Evolutionary conservation across 1,140 invertebrate genomes (phyloP).

Genomic region (Drosophila saltans): DNA sequence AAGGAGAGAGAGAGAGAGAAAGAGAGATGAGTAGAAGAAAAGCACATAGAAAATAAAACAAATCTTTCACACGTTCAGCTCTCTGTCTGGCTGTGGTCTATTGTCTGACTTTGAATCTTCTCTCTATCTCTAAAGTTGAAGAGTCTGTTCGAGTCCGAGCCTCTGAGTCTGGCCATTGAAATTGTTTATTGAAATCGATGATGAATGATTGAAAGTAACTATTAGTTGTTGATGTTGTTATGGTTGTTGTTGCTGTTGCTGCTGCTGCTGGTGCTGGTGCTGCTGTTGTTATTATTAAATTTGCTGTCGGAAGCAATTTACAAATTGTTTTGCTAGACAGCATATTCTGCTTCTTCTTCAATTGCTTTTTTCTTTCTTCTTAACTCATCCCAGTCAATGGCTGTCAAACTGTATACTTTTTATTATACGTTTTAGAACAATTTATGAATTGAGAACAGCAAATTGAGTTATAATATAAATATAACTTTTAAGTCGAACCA

Average conservation of each 20-base stretch:
- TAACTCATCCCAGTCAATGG: background rate
- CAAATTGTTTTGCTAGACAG: conserved; percentile 35
- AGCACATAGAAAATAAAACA: conserved; percentile 41
- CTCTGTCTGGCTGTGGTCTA: conserved; percentile 18
- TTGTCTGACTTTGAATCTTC: background rate
- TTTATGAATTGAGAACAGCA: background rate
- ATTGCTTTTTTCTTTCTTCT: conserved; percentile 8
- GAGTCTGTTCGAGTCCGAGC: conserved; percentile 23
- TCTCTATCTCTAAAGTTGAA: conserved; percentile 8
- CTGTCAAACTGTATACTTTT: background rate
- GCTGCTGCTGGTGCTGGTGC: conserved; percentile 20
- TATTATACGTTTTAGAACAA: background rate
- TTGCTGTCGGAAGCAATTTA: conserved; percentile 79
- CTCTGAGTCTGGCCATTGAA: conserved; percentile 59
- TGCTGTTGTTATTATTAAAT: conserved; percentile 67
- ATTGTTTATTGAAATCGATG: conserved; percentile 81
- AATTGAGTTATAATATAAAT: background rate
- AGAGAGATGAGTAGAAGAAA: conserved; percentile 31
- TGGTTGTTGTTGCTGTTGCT: conserved; percentile 5
- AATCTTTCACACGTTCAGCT: conserved; percentile 36
- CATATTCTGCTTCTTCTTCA: conserved; percentile 12
- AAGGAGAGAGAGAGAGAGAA: background rate
- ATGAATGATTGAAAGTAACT: conserved; percentile 81
- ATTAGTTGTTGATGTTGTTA: conserved; percentile 57
- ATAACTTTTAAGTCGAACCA: too few relatives aligned